A percentile compares a stretch with the other conserved stretches of the same genome.
Evolutionary conservation across 2,888 invertebrate genomes (phyloP).

Genomic region (Oscheius myriophilus): DNA sequence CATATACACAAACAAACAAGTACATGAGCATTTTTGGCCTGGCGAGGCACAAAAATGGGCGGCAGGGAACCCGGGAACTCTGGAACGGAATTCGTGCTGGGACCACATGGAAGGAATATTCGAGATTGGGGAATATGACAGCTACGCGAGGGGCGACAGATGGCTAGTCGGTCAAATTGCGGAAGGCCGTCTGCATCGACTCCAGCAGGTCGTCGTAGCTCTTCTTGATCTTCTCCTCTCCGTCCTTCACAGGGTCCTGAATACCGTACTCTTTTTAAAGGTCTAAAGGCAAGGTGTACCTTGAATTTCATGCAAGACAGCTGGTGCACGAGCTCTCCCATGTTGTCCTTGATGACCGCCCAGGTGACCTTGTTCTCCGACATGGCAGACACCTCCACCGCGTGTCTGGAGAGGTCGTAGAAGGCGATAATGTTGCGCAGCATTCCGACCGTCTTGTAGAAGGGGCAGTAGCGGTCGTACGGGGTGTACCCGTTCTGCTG

Average conservation of each 20-base stretch:
- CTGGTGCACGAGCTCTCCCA: constrained; percentile 95
- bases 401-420: constrained; percentile 96
- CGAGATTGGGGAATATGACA: no score
- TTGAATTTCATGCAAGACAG: constrained; percentile 99
- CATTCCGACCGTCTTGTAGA: constrained; percentile 99
- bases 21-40: no score
- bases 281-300: constrained; percentile 74
- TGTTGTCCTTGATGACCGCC: constrained; percentile 91
- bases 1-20: no score
- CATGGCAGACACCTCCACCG: constrained; percentile 96
- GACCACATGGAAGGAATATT: no score
- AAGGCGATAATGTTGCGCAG: constrained; percentile 95
- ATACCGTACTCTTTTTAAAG: constrained; percentile 44
- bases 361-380: constrained; percentile 88
- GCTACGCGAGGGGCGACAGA: no score
- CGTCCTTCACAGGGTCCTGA: constrained; percentile 96
- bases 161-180: constrained; percentile 85
- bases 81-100: no score
- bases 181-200: constrained; percentile 83
- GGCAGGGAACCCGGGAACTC: no score
- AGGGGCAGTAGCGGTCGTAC: constrained; percentile 88
- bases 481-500: constrained; percentile 91
- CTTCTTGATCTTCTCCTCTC: constrained; percentile 93
- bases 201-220: constrained; percentile 96
- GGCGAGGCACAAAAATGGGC: no score